These are phyloP conservation scores for Camptogramma bilineatum DNA, from an alignment of 2,888 invertebrate species.

Conservation along the genomic window DNA sequence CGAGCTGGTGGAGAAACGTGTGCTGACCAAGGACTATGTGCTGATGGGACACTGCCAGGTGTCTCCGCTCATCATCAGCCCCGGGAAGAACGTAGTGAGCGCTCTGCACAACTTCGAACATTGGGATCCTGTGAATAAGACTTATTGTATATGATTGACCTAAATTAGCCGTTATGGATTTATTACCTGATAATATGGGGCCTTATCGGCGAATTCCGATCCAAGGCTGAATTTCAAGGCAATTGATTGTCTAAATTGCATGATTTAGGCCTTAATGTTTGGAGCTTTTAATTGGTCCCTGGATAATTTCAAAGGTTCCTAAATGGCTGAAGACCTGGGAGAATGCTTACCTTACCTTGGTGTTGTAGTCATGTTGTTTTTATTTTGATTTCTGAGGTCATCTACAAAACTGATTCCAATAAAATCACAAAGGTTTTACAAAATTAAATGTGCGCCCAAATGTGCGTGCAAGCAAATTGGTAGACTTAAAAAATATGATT, in stretches of 20 bases:
- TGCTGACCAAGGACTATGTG: constrained; percentile 57
- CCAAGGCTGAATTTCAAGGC: neutral
- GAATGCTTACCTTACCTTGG: too few relatives aligned
- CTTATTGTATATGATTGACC: constrained; percentile 5
- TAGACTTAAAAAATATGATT: too few relatives aligned
- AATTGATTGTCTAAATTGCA: neutral
- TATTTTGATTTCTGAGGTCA: too few relatives aligned
- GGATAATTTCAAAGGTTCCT: too few relatives aligned
- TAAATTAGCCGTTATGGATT: neutral
- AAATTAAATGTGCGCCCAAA: too few relatives aligned
- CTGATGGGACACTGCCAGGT: constrained; percentile 70
- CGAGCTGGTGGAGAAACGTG: constrained; percentile 53
- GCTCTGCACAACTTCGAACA: constrained; percentile 56
- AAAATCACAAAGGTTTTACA: too few relatives aligned
- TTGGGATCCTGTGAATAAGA: constrained; percentile 55
- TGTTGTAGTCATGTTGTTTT: too few relatives aligned
- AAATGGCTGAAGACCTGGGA: too few relatives aligned
- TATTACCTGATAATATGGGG: neutral
- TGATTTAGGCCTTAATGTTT: neutral
- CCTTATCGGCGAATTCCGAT: neutral
- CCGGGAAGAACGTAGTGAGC: constrained; percentile 61
- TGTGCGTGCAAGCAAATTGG: too few relatives aligned
- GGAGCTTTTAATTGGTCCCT: too few relatives aligned
- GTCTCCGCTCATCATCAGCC: constrained; percentile 52
- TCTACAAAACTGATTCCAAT: too few relatives aligned